Evolutionary conservation across 2,797 vertebrate species (phyloP).

Genomic region (Meda fulgida): DNA sequence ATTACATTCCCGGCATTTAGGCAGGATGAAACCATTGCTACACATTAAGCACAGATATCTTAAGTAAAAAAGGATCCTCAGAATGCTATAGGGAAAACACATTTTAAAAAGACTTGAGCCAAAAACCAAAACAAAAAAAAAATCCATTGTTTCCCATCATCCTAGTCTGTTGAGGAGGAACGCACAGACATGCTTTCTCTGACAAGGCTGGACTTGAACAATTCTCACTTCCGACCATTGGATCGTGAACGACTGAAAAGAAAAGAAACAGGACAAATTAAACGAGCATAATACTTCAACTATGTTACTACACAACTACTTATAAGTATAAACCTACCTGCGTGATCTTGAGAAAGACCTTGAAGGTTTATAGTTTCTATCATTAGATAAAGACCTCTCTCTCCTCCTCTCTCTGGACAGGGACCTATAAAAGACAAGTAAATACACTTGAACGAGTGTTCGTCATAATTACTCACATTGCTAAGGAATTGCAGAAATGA

Average conservation of each 20-base stretch:
- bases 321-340: conserved; percentile 76
- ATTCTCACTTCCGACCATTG: conserved; percentile 88
- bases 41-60: conserved; percentile 31
- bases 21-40: conserved; percentile 31
- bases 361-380: conserved; percentile 93
- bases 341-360: conserved; percentile 94
- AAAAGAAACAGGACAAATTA: conserved; percentile 1
- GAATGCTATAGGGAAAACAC: conserved; percentile 49
- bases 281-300: not conserved
- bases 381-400: conserved; percentile 91
- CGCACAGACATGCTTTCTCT: conserved; percentile 25
- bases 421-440: conserved; percentile 78
- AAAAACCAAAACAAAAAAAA: conserved; percentile 59
- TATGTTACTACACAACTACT: not conserved
- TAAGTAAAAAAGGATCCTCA: conserved; percentile 50
- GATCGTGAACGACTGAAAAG: conserved; percentile 89
- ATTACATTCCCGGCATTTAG: conserved; percentile 37
- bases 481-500: not conserved
- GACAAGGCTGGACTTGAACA: not conserved
- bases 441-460: not conserved
- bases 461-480: not conserved
- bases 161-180: conserved; percentile 17
- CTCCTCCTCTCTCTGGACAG: conserved; percentile 92
- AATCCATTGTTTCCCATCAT: conserved; percentile 50
- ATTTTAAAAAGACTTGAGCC: conserved; percentile 24